A percentile compares a stretch with the other conserved stretches of the same genome.
These are phyloP conservation scores for Agonopterix alstromeriana DNA, from an alignment of 2,888 invertebrate genomes.

Conservation along the genomic window DNA sequence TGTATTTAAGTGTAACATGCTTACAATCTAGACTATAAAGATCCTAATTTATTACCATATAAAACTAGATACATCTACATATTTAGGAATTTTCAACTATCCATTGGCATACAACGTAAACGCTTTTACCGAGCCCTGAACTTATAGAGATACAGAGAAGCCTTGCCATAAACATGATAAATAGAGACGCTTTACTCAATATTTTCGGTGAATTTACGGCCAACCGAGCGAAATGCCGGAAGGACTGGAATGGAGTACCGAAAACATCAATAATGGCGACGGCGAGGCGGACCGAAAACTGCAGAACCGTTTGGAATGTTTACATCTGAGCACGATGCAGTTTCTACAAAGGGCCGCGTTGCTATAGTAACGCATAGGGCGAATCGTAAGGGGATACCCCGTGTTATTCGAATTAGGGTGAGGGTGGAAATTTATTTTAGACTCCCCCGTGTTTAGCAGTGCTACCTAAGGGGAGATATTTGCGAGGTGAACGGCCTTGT, in stretches of 20 bases:
- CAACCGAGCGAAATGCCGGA: slow-evolving; percentile 37
- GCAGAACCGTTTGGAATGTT: slow-evolving; percentile 42
- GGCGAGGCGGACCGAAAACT: slow-evolving; percentile 28
- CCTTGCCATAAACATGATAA: slow-evolving; percentile 52
- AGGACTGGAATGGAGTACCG: slow-evolving; percentile 36
- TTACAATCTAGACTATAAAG: no score
- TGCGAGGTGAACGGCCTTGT: slow-evolving; percentile 68
- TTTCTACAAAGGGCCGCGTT: slow-evolving; percentile 38
- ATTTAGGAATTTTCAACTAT: slow-evolving; percentile 9
- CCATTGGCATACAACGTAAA: slow-evolving; percentile 24
- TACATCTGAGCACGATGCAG: slow-evolving; percentile 35
- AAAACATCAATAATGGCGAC: slow-evolving; percentile 55
- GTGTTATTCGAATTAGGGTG: slow-evolving; percentile 55
- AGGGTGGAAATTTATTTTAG: slow-evolving; percentile 66
- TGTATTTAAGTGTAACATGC: no score
- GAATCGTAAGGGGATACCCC: slow-evolving; percentile 51
- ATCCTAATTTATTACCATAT: neutral
- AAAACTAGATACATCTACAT: slow-evolving; percentile 3
- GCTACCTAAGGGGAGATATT: slow-evolving; percentile 58
- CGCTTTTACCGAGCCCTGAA: slow-evolving; percentile 39
- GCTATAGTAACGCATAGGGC: slow-evolving; percentile 50
- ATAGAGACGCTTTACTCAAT: slow-evolving; percentile 52
- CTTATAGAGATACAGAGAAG: slow-evolving; percentile 33
- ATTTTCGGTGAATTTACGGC: slow-evolving; percentile 51
- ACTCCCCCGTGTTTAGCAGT: slow-evolving; percentile 52